Conservation (phyloP, 2,888 invertebrate species). For the Mellilla xanthometata region DNA sequence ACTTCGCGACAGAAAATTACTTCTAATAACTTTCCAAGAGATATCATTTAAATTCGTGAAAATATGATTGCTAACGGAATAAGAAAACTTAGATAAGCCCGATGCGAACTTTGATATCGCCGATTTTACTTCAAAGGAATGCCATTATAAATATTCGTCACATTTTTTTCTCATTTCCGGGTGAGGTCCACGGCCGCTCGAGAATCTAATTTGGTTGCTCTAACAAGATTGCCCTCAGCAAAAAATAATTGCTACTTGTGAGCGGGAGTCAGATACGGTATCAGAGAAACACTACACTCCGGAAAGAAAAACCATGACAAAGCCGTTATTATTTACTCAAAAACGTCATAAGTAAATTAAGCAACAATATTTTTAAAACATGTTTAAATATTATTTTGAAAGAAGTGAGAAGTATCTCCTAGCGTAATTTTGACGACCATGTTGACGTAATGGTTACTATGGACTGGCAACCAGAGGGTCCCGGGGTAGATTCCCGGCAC, state of each 20-base stretch:
- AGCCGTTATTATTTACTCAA: no score
- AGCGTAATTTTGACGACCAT: no score
- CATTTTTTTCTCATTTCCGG: constrained; percentile 23
- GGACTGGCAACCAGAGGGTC: no score
- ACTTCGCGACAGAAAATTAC: constrained; percentile 6
- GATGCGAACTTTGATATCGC: constrained; percentile 54
- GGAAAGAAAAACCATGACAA: neutral
- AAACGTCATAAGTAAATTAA: no score
- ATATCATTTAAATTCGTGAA: constrained; percentile 20
- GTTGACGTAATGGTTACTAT: no score
- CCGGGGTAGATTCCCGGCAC: no score
- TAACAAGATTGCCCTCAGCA: constrained; percentile 18
- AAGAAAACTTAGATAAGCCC: constrained; percentile 61
- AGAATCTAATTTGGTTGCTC: constrained; percentile 29
- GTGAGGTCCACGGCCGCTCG: constrained; percentile 22
- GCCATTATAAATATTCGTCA: constrained; percentile 32
- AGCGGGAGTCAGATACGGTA: constrained; percentile 6
- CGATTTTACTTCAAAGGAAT: constrained; percentile 47
- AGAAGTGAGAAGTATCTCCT: no score
- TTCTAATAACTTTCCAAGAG: constrained; percentile 1
- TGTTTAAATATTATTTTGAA: no score
- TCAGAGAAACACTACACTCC: constrained; percentile 1
- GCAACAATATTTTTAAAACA: no score
- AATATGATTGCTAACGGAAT: constrained; percentile 33
- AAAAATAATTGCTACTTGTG: constrained; percentile 21